A percentile compares a stretch with the other conserved stretches of the same genome.
Conservation (phyloP, 2,888 invertebrate species). For the Ophioninae sp. region DNA sequence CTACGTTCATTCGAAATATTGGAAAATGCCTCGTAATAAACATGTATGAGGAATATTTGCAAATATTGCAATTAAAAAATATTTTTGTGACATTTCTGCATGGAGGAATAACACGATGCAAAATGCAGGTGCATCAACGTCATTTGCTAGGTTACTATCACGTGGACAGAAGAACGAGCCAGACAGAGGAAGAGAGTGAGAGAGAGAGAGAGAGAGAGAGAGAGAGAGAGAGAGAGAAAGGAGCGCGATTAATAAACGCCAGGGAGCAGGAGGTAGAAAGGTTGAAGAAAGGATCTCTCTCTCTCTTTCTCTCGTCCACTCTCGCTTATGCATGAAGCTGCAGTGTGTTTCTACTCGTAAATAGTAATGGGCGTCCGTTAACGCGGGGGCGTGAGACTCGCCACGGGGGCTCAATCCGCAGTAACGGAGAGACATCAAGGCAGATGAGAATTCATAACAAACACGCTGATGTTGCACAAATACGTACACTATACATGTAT, state of each 20-base stretch:
- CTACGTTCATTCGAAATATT: too few species aligned
- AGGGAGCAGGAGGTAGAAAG: slow-evolving; percentile 29
- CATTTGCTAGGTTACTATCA: slow-evolving; percentile 11
- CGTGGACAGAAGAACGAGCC: slow-evolving; percentile 20
- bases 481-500: background rate
- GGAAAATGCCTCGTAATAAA: too few species aligned
- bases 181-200: slow-evolving; percentile 29
- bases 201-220: slow-evolving; percentile 26
- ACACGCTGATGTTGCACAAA: slow-evolving; percentile 3
- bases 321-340: slow-evolving; percentile 35
- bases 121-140: slow-evolving; percentile 41
- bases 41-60: too few species aligned
- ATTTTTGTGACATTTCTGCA: too few species aligned
- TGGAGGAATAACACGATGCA: background rate
- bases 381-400: slow-evolving; percentile 73
- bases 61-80: too few species aligned
- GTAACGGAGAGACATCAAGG: slow-evolving; percentile 48
- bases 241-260: slow-evolving; percentile 61
- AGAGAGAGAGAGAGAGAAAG: background rate
- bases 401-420: slow-evolving; percentile 63
- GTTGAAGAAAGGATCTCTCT: slow-evolving; percentile 34
- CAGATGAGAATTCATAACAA: slow-evolving; percentile 44
- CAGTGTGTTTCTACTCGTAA: slow-evolving; percentile 72
- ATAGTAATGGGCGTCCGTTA: slow-evolving; percentile 70
- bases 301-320: slow-evolving; percentile 27